phyloP scores from a whole-genome alignment of 2,113 vertebrate genomes.

The Odocoileus virginianus region DNA sequence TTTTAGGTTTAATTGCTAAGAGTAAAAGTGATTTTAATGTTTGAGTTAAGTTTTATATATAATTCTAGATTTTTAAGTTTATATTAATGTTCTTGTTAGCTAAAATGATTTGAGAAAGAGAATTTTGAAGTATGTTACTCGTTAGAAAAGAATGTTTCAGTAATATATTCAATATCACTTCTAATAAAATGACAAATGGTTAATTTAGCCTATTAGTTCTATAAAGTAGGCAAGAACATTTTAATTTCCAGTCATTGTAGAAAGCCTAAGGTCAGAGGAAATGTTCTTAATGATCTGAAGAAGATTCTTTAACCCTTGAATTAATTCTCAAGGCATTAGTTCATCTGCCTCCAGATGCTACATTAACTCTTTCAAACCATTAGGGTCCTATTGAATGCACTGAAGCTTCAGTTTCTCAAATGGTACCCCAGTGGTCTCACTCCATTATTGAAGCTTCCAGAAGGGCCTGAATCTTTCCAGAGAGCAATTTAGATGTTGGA shows the following conservation, averaged over 20 bases:
- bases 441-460: constrained; percentile 53
- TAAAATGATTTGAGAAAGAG: background rate
- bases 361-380: constrained; percentile 50
- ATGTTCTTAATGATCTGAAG: constrained; percentile 19
- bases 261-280: background rate
- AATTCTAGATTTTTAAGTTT: background rate
- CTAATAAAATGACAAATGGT: constrained; percentile 22
- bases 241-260: background rate
- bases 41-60: background rate
- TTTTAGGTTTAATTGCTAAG: background rate
- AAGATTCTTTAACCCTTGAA: background rate
- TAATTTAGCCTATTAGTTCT: background rate
- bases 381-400: background rate
- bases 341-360: background rate
- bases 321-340: background rate
- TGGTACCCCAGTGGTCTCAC: constrained; percentile 16
- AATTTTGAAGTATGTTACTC: background rate
- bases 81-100: background rate
- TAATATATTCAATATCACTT: background rate
- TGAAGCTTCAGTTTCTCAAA: constrained; percentile 57
- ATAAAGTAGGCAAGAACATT: background rate
- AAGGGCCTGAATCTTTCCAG: constrained; percentile 29
- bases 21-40: background rate
- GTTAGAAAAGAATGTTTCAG: background rate
- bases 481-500: constrained; percentile 40